Evolutionary conservation across 2,113 vertebrate species (phyloP).

Genomic region (Xenopus laevis): DNA sequence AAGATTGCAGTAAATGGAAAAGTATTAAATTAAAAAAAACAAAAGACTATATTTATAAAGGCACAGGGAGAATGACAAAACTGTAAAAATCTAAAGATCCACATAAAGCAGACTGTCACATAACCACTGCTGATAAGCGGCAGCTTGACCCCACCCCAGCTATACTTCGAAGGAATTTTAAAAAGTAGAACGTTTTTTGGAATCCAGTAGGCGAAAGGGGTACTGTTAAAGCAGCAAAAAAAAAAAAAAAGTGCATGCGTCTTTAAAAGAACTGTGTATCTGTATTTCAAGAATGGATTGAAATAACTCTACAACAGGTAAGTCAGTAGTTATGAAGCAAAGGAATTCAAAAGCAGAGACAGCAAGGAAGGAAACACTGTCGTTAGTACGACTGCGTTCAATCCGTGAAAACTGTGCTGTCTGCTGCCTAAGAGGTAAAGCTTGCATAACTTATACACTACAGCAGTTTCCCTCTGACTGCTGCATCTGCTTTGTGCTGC

Average conservation of each 20-base stretch:
- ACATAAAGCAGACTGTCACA: too few relatives aligned
- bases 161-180: too few relatives aligned
- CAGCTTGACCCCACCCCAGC: too few relatives aligned
- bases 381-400: background rate
- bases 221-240: too few relatives aligned
- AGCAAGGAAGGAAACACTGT: constrained; percentile 56
- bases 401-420: too few relatives aligned
- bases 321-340: constrained; percentile 38
- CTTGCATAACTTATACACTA: too few relatives aligned
- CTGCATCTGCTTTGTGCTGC: background rate
- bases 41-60: constrained; percentile 39
- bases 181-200: too few relatives aligned
- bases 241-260: too few relatives aligned
- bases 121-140: too few relatives aligned
- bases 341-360: background rate
- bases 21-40: constrained; percentile 37
- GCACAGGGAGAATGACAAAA: constrained; percentile 22
- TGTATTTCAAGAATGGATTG: background rate
- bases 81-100: background rate
- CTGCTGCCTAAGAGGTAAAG: too few relatives aligned
- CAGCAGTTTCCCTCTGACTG: background rate
- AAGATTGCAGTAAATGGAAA: constrained; percentile 38
- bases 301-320: background rate
- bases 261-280: background rate
- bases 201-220: too few relatives aligned